Conservation (phyloP, 2,888 invertebrate genomes). For the Acleris emargana region DNA sequence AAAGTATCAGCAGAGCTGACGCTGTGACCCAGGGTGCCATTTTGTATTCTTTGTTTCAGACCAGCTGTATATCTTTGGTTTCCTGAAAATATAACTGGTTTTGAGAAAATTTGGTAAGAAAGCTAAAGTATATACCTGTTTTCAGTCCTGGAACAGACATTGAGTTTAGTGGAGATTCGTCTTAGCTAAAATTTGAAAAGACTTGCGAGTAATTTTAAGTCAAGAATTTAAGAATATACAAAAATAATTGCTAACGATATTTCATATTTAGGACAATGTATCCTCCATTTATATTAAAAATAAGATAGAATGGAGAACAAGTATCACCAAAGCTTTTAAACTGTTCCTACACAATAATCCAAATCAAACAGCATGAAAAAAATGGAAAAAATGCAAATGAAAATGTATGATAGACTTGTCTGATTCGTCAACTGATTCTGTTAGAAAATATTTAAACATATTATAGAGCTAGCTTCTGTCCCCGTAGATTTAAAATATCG, state of each 20-base stretch:
- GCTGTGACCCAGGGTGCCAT: slow-evolving; percentile 82
- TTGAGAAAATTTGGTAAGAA: background rate
- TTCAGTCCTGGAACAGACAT: background rate
- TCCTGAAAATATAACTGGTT: slow-evolving; percentile 58
- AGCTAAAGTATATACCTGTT: background rate
- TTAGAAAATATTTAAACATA: background rate
- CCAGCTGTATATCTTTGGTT: slow-evolving; percentile 83
- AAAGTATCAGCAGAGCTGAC: slow-evolving; percentile 74
- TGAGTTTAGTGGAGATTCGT: too few relatives aligned
- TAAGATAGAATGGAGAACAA: background rate
- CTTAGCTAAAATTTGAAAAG: background rate
- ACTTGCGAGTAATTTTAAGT: background rate
- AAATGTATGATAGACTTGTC: slow-evolving; percentile 4
- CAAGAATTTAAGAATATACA: too few relatives aligned
- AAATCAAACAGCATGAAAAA: slow-evolving; percentile 21
- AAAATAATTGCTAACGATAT: too few relatives aligned
- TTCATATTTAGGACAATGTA: too few relatives aligned
- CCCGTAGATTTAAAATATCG: too few relatives aligned
- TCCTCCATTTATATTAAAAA: too few relatives aligned
- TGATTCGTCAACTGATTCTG: background rate
- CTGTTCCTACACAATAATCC: slow-evolving; percentile 34
- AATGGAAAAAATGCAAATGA: slow-evolving; percentile 26
- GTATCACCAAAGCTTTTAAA: background rate
- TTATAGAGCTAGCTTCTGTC: too few relatives aligned
- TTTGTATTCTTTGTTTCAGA: slow-evolving; percentile 84